Conservation (phyloP, 2,797 vertebrate species). For the Hydrophis major region DNA sequence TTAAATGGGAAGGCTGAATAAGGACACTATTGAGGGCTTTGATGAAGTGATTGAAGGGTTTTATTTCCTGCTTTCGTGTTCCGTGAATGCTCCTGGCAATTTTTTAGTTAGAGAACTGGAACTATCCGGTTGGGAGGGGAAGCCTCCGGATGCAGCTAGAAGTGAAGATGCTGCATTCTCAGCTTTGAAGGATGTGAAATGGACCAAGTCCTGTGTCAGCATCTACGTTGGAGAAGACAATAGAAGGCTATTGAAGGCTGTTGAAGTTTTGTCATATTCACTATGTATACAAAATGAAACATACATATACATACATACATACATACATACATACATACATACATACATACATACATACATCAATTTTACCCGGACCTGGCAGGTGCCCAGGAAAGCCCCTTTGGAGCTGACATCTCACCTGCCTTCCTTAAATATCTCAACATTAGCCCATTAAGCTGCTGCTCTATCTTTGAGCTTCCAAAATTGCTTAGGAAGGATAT, state of each 20-base stretch:
- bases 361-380: background rate
- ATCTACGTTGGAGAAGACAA: background rate
- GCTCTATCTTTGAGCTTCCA: too few species aligned
- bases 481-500: too few species aligned
- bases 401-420: background rate
- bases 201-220: background rate
- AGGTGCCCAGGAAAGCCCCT: background rate
- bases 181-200: background rate
- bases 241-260: background rate
- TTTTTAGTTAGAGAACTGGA: background rate
- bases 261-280: background rate
- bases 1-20: background rate
- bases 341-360: too few species aligned
- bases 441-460: background rate
- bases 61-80: background rate
- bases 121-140: too few species aligned
- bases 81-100: too few species aligned
- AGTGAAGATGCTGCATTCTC: background rate
- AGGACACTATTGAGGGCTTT: background rate
- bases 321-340: too few species aligned
- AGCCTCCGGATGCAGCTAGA: background rate
- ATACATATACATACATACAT: too few species aligned
- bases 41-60: background rate
- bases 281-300: background rate
- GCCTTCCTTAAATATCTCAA: background rate